Base-by-base conservation (phyloP, 2,113 vertebrate genomes). In the Gallinago media region DNA sequence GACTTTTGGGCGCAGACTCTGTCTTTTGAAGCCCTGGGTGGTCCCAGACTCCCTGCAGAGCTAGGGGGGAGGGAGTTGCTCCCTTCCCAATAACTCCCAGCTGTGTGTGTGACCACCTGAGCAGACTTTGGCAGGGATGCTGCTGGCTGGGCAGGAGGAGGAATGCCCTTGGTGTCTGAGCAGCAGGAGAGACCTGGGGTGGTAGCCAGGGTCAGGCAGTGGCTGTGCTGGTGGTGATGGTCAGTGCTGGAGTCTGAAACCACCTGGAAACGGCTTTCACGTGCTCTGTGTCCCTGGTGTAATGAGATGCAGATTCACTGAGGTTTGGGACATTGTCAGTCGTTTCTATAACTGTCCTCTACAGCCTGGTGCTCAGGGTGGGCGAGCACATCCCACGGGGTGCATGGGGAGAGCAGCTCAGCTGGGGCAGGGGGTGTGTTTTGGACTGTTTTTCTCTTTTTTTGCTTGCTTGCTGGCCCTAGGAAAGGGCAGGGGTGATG, bases 211-310 rank as follows among this genome's bases (percentile, higher is more conserved):
- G 16, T n/a, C 31, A 17, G 61, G 81, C 9, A 7, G 36, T 7
- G 18, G n/a, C 52, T 49, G 20, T 62, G 31, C 52, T 1, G 2
- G 26, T 1, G 2, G 40, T 8, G 34, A 23, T 0, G 2, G 38
- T 40, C 61, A 11, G 36, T 4, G n/a, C 36, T 26, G 38, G 7
- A 17, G 52, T 9, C n/a, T 40, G 73, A 59, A 81, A 18, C 14
- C 0, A 0, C 47, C 15, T 15, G 29, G 16, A 23, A n/a, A 49
- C 1, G 1, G 55, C 26, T 80, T 85, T 44, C 27, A 0, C 0
- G 1, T 56, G 31, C 40, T 44, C 42, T 12, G 4, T n/a, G 2
- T 46, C 38, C 62, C n/a, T 0, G 0, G 7, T 7, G 15, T 9
- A 15, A 38, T 0, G 32, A 49, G 40, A 13, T 3, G 20, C 44